A percentile compares a stretch with the other conserved stretches of the same genome.
These are phyloP conservation scores for Perca fluviatilis DNA, from an alignment of 2,113 vertebrate genomes.

Conservation along the genomic window DNA sequence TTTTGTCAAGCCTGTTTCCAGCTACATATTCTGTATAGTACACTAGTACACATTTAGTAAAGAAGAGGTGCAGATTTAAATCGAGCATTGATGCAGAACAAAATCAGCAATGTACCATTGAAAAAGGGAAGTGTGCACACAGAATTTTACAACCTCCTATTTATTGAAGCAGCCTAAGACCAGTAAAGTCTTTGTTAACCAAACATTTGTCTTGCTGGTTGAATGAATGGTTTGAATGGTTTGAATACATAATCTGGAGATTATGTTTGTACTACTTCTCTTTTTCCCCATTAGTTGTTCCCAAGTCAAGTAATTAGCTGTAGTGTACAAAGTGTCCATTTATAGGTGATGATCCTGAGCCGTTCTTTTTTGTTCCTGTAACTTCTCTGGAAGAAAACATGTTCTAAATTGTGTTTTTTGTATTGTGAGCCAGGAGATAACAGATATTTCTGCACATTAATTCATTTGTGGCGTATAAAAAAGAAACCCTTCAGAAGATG, in stretches of 20 bases:
- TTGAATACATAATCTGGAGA: neutral
- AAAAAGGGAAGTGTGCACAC: neutral
- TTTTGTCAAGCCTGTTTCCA: neutral
- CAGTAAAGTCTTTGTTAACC: neutral
- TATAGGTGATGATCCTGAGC: neutral
- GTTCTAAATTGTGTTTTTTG: neutral
- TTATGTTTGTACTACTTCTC: no score
- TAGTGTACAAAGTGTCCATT: neutral
- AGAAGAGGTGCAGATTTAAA: neutral
- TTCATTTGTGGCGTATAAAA: neutral
- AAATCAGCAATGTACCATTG: neutral
- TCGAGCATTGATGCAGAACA: neutral
- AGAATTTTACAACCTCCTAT: neutral
- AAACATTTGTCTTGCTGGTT: neutral
- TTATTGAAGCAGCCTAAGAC: neutral
- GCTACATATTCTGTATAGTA: neutral
- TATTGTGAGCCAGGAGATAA: neutral
- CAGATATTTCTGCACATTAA: neutral
- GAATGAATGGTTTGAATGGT: no score
- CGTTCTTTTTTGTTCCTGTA: neutral
- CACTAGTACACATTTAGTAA: neutral
- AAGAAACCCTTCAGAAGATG: neutral
- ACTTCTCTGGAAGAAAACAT: neutral
- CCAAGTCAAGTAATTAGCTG: neutral
- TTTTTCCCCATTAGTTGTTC: no score